These are phyloP conservation scores for Perizoma affinitatum DNA, from an alignment of 2,888 invertebrate species.

Conservation along the genomic window DNA sequence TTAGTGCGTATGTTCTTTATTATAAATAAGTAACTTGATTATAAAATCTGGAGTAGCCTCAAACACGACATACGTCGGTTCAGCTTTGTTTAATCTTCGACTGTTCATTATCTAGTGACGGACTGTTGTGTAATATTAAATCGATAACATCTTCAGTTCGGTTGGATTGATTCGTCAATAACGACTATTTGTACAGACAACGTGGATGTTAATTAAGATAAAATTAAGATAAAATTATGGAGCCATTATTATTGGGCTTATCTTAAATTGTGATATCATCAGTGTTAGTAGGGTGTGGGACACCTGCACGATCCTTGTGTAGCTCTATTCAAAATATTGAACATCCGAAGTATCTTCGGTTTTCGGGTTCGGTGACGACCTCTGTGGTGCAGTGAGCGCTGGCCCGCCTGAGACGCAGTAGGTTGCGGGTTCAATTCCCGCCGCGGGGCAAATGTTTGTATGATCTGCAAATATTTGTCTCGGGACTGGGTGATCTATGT, in stretches of 20 bases:
- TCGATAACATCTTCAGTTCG: slow-evolving; percentile 67
- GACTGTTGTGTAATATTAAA: slow-evolving; percentile 71
- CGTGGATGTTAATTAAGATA: slow-evolving; percentile 60
- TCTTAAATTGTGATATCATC: slow-evolving; percentile 17
- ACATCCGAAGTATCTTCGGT: too few relatives aligned
- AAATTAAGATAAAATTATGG: slow-evolving; percentile 44
- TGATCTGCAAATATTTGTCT: too few relatives aligned
- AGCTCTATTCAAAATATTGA: too few relatives aligned
- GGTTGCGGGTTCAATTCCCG: too few relatives aligned
- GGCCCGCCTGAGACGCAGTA: too few relatives aligned
- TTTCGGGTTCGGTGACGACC: too few relatives aligned
- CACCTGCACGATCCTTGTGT: too few relatives aligned
- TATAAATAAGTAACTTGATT: too few relatives aligned
- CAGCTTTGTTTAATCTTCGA: slow-evolving; percentile 60
- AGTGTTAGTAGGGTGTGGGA: background rate
- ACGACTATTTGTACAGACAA: slow-evolving; percentile 57
- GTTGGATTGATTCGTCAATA: slow-evolving; percentile 62
- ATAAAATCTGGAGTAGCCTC: slow-evolving; percentile 7
- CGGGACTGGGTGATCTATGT: too few relatives aligned
- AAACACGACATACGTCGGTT: slow-evolving; percentile 42
- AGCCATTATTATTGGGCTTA: slow-evolving; percentile 18
- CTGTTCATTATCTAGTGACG: slow-evolving; percentile 64
- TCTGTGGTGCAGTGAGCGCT: too few relatives aligned
- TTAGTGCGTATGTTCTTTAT: too few relatives aligned
- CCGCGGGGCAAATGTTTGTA: too few relatives aligned